Conservation (phyloP, 2,888 invertebrate genomes). For the Patella ulyssiponensis region DNA sequence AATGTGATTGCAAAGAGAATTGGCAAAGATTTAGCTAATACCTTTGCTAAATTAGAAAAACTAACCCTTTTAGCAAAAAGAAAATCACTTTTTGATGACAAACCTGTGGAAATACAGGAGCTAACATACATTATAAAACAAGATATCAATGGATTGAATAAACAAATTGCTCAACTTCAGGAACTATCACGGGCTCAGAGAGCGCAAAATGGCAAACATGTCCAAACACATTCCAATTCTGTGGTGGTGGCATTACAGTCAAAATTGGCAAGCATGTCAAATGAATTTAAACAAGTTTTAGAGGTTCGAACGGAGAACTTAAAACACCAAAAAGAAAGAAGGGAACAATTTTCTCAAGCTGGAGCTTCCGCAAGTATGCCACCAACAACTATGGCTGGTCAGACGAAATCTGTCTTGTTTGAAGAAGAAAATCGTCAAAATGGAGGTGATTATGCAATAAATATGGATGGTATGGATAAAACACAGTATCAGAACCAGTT, state of each 20-base stretch:
- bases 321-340: constrained; percentile 92
- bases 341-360: constrained; percentile 83
- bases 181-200: constrained; percentile 66
- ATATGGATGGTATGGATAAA: constrained; percentile 80
- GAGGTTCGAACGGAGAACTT: constrained; percentile 98
- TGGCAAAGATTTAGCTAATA: constrained; percentile 94
- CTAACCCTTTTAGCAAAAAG: constrained; percentile 93
- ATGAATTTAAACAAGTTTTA: constrained; percentile 96
- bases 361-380: constrained; percentile 68
- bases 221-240: constrained; percentile 75
- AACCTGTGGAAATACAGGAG: constrained; percentile 96
- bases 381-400: constrained; percentile 69
- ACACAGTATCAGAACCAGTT: constrained; percentile 75
- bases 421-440: constrained; percentile 71
- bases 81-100: constrained; percentile 96
- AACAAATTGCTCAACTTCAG: constrained; percentile 90
- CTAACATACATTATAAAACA: constrained; percentile 97
- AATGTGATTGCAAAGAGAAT: constrained; percentile 92
- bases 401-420: constrained; percentile 73
- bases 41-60: constrained; percentile 97
- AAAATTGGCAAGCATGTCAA: constrained; percentile 95
- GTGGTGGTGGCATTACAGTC: constrained; percentile 77
- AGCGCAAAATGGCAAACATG: constrained; percentile 78
- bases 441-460: constrained; percentile 85
- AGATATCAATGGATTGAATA: constrained; percentile 93